Base-by-base conservation (phyloP, 35 echinoderm and acorn worm genomes). In the Stichopus chloronotus region DNA sequence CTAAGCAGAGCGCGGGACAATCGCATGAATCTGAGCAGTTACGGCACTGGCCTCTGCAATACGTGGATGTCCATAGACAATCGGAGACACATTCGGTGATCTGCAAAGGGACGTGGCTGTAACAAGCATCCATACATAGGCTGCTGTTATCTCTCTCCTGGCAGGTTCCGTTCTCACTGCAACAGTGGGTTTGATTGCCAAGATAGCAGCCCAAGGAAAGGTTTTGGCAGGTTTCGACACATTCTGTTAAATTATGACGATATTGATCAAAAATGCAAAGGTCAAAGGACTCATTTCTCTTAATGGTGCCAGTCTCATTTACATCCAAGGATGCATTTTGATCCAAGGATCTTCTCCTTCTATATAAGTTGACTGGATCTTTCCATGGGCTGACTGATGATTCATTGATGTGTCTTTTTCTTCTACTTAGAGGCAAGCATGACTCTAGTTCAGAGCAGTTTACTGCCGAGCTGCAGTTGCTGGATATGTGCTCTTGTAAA, bases 401-500 rank as follows among this genome's bases (percentile, higher is more conserved):
- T 7, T n/a, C 19, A 20, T 19, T 55, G 53, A 57, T 17, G 56
- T 61, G 54, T 22, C 52, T 57, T 68, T 56, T 90, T 58, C 77
- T 82, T 25, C 65, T 81, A 69, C 23, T 56, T 7, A 52, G 24
- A 30, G 20, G 23, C 10, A 61, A 13, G 53, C 78, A 55, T 8
- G 10, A 22, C 43, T 78, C 88, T 5, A 63, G n/a, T 72, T 79
- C 77, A 11, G 24, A 79, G 58, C 91, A 92, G 23, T 53, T 92
- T 17, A 21, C 52, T 69, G 56, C 10, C 0, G 76, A 94, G 21
- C n/a, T 90, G 25, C 95, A 90, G 5, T 25, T 91, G 7, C 88
- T 86, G 21, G 57, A 57, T 6, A 85, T 85, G 55, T 58, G 57
- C 55, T 7, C 6, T 24, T 85, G 53, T 20, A 85, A 85, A 59